phyloP scores from a whole-genome alignment of 2,113 vertebrate species.

The Nothobranchius kuhntae region DNA sequence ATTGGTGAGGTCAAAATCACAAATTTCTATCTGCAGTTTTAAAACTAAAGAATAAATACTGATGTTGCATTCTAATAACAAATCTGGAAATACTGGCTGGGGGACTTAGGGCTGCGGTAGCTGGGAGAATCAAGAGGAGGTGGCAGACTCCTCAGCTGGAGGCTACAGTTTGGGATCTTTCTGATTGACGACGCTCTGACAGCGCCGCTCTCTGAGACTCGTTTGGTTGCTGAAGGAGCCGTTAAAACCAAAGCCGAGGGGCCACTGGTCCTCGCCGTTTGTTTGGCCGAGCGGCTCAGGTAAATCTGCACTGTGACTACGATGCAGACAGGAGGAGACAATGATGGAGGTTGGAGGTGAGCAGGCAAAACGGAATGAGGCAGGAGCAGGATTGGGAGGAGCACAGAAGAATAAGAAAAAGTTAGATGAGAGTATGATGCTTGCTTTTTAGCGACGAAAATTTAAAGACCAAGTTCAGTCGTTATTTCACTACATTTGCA shows the following conservation, averaged over 20 bases:
- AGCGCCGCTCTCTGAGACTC: conserved; percentile 62
- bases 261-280: conserved; percentile 67
- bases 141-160: conserved; percentile 77
- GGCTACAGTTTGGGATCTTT: conserved; percentile 72
- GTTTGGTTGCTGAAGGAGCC: conserved; percentile 55
- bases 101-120: conserved; percentile 83
- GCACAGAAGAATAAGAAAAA: conserved; percentile 3
- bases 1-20: too few relatives aligned
- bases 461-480: background rate
- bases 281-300: conserved; percentile 76
- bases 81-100: conserved; percentile 84
- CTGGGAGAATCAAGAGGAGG: conserved; percentile 78
- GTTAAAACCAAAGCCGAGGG: conserved; percentile 60
- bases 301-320: conserved; percentile 83
- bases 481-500: too few relatives aligned
- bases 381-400: conserved; percentile 2
- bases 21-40: too few relatives aligned
- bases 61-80: conserved; percentile 60
- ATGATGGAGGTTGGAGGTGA: conserved; percentile 64
- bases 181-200: conserved; percentile 55
- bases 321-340: conserved; percentile 32
- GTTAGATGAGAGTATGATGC: conserved; percentile 37
- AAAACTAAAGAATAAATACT: background rate
- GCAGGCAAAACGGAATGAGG: conserved; percentile 24
- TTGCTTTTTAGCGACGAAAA: conserved; percentile 15